Base-by-base conservation (phyloP, 92 coral and sea anemone genomes). In the Actinernus sp. region DNA sequence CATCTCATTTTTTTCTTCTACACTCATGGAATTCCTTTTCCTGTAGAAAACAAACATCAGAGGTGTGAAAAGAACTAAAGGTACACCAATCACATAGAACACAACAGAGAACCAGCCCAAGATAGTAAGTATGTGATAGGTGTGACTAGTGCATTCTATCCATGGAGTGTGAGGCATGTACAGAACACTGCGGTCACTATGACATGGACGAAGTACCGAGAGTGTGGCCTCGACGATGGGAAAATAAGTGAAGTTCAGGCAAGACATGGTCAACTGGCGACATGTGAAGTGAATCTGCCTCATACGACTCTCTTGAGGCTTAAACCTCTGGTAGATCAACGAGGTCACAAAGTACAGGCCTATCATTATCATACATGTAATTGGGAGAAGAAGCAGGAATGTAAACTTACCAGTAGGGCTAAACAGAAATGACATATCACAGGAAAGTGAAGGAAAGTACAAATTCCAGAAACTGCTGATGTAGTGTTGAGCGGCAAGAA, bases 391-490 rank as follows among this genome's bases (percentile, higher is more conserved):
- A 18, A 85, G 81, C 22, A 80, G 46, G 44, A 85, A 68, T 9
- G 56, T 71, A 55, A 85, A 53, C 34, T 58, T 79, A 27, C 85
- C 81, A 1, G 78, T 79, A 3, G 95, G 95, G 27, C 66, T 68
- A 21, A 79, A 71, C 1, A 84, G 70, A 5, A 43, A 26, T n/a
- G 90, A 73, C 12, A 84, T 28, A 18, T 76, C 76, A 31, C 95
- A 88, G 13, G 95, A 74, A 20, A 83, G 73, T 16, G 77, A 63
- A 3, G 95, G 69, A 44, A 88, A 65, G 25, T 78, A 66, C 46
- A 88, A 44, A 31, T 84, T 88, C 76, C 82, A 65, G 26, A 79
- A 77, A 54, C 77, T 89, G 55, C 88, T 89, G 51, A 89, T 43
- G 56, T 85, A 79, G 33, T 69, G 72, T 45, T 89, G 91, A 40